Percentiles rank a stretch among this genome's conserved stretches.
phyloP scores from a whole-genome alignment of 2,113 vertebrate genomes.

The Engraulis encrasicolus region DNA sequence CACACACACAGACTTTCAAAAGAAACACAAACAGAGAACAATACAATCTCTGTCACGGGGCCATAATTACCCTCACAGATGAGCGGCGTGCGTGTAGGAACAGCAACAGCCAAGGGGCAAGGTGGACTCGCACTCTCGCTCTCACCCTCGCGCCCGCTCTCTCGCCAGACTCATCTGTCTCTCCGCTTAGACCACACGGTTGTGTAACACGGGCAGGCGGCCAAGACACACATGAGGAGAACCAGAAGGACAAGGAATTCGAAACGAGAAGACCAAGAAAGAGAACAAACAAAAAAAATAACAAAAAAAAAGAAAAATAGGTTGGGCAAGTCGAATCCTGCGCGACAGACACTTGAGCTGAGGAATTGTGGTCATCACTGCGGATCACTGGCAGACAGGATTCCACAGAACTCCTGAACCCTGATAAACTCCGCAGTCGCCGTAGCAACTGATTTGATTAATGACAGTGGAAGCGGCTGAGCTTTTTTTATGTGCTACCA shows the following conservation, averaged over 20 bases:
- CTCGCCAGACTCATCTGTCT: conserved; percentile 72
- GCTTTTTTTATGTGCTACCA: neutral
- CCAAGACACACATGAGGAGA: conserved; percentile 29
- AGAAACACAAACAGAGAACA: conserved; percentile 47
- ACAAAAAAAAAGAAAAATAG: conserved; percentile 16
- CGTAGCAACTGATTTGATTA: conserved; percentile 3
- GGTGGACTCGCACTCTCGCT: conserved; percentile 67
- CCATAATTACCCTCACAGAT: conserved; percentile 64
- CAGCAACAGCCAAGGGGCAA: conserved; percentile 76
- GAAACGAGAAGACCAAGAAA: conserved; percentile 23
- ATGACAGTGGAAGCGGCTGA: neutral
- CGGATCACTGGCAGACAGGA: conserved; percentile 22
- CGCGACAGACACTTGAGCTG: conserved; percentile 36
- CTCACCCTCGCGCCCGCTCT: conserved; percentile 61
- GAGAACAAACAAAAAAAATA: conserved; percentile 27
- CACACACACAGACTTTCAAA: conserved; percentile 29
- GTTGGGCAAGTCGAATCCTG: conserved; percentile 51
- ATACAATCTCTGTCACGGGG: conserved; percentile 64
- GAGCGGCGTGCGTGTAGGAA: conserved; percentile 61
- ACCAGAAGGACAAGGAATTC: conserved; percentile 46
- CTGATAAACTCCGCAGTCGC: neutral
- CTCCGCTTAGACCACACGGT: conserved; percentile 51
- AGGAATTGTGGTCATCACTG: conserved; percentile 40
- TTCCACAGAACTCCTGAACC: neutral
- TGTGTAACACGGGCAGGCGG: conserved; percentile 36